A percentile compares a stretch with the other conserved stretches of the same genome.
Evolutionary conservation across 2,888 invertebrate genomes (phyloP).

Genomic region (Ommatoiulus sabulosus): DNA sequence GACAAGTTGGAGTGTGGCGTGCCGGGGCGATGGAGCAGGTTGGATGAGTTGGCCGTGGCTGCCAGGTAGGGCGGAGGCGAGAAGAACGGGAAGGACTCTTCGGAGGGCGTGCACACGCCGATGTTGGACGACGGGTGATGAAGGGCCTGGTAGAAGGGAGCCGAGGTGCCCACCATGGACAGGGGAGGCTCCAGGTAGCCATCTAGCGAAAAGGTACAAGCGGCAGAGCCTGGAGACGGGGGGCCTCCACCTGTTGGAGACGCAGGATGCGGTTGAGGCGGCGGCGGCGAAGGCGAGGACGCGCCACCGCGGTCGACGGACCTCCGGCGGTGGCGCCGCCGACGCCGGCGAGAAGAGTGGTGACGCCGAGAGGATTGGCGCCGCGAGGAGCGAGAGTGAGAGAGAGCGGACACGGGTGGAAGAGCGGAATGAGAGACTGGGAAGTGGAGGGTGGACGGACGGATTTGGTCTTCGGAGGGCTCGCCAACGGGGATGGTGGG

Average conservation of each 20-base stretch:
- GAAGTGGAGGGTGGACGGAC: slow-evolving; percentile 37
- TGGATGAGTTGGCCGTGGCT: slow-evolving; percentile 55
- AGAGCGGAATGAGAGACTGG: background rate
- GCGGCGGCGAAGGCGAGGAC: slow-evolving; percentile 15
- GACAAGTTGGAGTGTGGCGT: slow-evolving; percentile 59
- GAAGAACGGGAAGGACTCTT: slow-evolving; percentile 85
- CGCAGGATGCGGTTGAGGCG: slow-evolving; percentile 47
- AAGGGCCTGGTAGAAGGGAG: slow-evolving; percentile 65
- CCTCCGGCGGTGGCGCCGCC: slow-evolving; percentile 31
- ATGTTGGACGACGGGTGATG: slow-evolving; percentile 75
- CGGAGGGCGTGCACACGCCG: slow-evolving; percentile 69
- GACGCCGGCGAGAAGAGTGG: slow-evolving; percentile 47
- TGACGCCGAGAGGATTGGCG: background rate
- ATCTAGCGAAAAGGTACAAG: slow-evolving; percentile 85
- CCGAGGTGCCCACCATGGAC: slow-evolving; percentile 68
- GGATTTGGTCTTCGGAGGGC: slow-evolving; percentile 45
- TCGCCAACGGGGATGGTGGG: slow-evolving; percentile 63
- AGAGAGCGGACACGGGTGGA: slow-evolving; percentile 25
- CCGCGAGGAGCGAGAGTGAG: slow-evolving; percentile 17
- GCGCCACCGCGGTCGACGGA: background rate
- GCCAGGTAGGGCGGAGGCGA: slow-evolving; percentile 79
- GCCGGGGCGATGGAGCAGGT: slow-evolving; percentile 59
- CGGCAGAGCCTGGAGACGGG: slow-evolving; percentile 75
- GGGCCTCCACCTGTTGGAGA: slow-evolving; percentile 57
- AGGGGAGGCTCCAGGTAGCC: slow-evolving; percentile 86